Evolutionary conservation across 2,888 invertebrate genomes (phyloP).

Genomic region (Emesis furor): DNA sequence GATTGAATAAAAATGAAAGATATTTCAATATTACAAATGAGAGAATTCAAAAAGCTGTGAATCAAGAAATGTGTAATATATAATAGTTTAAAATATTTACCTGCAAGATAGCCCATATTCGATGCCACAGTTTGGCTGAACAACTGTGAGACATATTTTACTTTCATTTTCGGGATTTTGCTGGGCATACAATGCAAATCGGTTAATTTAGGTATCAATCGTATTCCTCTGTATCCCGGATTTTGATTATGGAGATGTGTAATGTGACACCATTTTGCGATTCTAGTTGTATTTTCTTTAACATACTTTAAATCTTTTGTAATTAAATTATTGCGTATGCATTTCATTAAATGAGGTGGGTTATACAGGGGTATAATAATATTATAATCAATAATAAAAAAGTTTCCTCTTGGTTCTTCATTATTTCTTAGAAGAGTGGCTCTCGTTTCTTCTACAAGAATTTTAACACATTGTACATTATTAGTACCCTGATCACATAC

Average conservation of each 20-base stretch:
- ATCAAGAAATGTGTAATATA: no score
- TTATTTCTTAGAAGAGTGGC: conserved; percentile 36
- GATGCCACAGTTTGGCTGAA: conserved; percentile 74
- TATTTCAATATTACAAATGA: no score
- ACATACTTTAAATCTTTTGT: conserved; percentile 56
- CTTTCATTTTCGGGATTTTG: conserved; percentile 21
- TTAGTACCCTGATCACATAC: conserved; percentile 75
- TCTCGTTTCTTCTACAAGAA: conserved; percentile 67
- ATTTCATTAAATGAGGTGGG: conserved; percentile 71
- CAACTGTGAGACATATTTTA: conserved; percentile 67
- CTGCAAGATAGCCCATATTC: conserved; percentile 75
- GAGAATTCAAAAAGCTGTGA: no score
- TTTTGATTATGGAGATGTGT: neutral
- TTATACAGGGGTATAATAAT: conserved; percentile 72
- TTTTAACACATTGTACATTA: conserved; percentile 66
- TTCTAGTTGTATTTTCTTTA: conserved; percentile 25
- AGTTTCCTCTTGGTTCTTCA: conserved; percentile 53
- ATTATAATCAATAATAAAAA: conserved; percentile 59
- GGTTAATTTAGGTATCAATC: conserved; percentile 31
- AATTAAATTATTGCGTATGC: conserved; percentile 71
- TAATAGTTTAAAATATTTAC: conserved; percentile 49
- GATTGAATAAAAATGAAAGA: no score
- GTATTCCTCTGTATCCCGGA: conserved; percentile 34
- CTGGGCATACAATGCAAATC: conserved; percentile 21
- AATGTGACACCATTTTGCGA: conserved; percentile 47